Conservation (phyloP, 1,140 invertebrate species). For the Monochamus saltuarius region DNA sequence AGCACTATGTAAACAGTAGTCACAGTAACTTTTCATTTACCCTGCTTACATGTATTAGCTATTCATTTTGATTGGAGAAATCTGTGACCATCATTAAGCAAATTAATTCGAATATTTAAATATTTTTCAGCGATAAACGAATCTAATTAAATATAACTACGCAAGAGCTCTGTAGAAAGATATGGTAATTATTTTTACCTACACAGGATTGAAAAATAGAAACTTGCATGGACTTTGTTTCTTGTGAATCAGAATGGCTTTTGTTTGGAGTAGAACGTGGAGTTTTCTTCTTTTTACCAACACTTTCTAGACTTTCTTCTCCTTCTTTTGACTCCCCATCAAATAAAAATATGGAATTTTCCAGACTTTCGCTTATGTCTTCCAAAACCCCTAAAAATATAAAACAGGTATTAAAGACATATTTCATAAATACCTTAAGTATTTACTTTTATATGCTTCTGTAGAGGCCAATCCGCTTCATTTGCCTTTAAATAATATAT, state of each 20-base stretch:
- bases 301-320: constrained; percentile 57
- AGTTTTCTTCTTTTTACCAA: constrained; percentile 59
- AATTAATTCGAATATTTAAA: no score
- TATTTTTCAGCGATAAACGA: no score
- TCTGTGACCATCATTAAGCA: no score
- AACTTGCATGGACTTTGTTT: constrained; percentile 51
- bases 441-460: constrained; percentile 46
- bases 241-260: constrained; percentile 25
- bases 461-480: constrained; percentile 35
- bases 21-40: no score
- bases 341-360: constrained; percentile 25
- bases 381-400: constrained; percentile 60
- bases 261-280: constrained; percentile 39
- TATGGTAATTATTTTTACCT: constrained; percentile 49
- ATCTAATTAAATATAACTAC: no score
- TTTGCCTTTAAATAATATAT: constrained; percentile 37
- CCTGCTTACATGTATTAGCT: no score
- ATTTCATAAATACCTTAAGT: constrained; percentile 4
- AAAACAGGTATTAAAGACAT: background rate
- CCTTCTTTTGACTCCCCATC: constrained; percentile 55
- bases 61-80: no score
- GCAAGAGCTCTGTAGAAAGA: background rate
- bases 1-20: no score
- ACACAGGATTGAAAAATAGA: constrained; percentile 67
- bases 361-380: constrained; percentile 57